These are phyloP conservation scores for Otolemur garnettii DNA, from an alignment of 2,113 vertebrate genomes.

Conservation along the genomic window DNA sequence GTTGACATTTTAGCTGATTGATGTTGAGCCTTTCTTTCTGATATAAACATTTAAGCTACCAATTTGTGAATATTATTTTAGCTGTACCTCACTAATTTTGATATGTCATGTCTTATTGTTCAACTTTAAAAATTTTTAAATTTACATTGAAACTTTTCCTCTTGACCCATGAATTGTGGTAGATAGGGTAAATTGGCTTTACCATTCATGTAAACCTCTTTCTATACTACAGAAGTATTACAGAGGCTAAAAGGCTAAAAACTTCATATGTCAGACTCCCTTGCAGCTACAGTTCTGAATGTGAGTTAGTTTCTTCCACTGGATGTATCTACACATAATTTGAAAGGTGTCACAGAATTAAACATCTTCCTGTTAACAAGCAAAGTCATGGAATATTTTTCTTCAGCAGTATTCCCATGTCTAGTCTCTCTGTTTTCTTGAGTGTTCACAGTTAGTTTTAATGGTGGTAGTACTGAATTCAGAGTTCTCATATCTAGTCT, in stretches of 20 bases:
- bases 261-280: neutral
- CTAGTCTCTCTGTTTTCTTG: neutral
- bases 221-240: neutral
- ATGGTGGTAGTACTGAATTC: neutral
- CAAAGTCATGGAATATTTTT: neutral
- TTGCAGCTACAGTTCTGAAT: constrained; percentile 1
- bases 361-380: neutral
- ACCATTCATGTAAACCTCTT: neutral
- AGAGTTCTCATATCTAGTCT: neutral
- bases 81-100: neutral
- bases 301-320: neutral
- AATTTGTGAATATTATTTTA: constrained; percentile 15
- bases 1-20: neutral
- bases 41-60: neutral
- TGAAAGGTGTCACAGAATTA: neutral
- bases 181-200: neutral
- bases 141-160: neutral
- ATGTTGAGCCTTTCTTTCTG: constrained; percentile 13
- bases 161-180: neutral
- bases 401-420: neutral
- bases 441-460: neutral
- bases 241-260: neutral
- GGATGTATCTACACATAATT: neutral
- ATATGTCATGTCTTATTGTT: neutral
- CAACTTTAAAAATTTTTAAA: neutral